phyloP scores from a whole-genome alignment of 2,888 invertebrate species.

The Nomada fucata region DNA sequence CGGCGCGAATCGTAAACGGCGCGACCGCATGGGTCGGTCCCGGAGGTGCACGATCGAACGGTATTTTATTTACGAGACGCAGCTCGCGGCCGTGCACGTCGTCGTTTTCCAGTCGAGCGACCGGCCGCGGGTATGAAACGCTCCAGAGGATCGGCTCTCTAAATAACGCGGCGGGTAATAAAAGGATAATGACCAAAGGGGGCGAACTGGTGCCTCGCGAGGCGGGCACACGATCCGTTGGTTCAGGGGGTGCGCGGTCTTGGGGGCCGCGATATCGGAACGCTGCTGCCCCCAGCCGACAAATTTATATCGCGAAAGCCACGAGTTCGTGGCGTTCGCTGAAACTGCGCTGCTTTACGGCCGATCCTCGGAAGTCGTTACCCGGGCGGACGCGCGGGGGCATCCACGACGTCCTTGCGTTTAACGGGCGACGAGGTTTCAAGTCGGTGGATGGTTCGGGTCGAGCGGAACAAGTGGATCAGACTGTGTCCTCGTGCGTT shows the following conservation, averaged over 20 bases:
- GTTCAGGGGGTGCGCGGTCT: slow-evolving; percentile 10
- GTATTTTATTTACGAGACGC: slow-evolving; percentile 74
- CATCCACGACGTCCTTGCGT: slow-evolving; percentile 79
- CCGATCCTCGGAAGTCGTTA: slow-evolving; percentile 78
- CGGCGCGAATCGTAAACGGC: slow-evolving; percentile 65
- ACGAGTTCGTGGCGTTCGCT: slow-evolving; percentile 64
- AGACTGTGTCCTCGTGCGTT: too few species aligned
- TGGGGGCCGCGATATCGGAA: slow-evolving; percentile 60
- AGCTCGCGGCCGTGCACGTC: slow-evolving; percentile 69
- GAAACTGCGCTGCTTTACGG: slow-evolving; percentile 78
- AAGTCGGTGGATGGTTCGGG: too few species aligned
- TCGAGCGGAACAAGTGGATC: too few species aligned
- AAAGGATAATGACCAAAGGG: slow-evolving; percentile 81
- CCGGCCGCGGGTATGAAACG: slow-evolving; percentile 73
- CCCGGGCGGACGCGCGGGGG: slow-evolving; percentile 75
- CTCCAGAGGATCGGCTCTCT: slow-evolving; percentile 76
- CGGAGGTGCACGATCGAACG: slow-evolving; percentile 66
- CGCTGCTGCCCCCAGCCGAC: slow-evolving; percentile 60
- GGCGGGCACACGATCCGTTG: slow-evolving; percentile 50
- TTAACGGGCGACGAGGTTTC: too few species aligned
- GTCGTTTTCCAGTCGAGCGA: slow-evolving; percentile 80
- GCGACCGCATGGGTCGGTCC: slow-evolving; percentile 24
- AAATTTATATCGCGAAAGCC: slow-evolving; percentile 75
- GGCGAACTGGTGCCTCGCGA: slow-evolving; percentile 46
- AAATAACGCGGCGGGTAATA: slow-evolving; percentile 80